Percentiles rank a stretch among this genome's conserved stretches.
phyloP scores from a whole-genome alignment of 2,113 vertebrate species.

The Dascyllus trimaculatus region DNA sequence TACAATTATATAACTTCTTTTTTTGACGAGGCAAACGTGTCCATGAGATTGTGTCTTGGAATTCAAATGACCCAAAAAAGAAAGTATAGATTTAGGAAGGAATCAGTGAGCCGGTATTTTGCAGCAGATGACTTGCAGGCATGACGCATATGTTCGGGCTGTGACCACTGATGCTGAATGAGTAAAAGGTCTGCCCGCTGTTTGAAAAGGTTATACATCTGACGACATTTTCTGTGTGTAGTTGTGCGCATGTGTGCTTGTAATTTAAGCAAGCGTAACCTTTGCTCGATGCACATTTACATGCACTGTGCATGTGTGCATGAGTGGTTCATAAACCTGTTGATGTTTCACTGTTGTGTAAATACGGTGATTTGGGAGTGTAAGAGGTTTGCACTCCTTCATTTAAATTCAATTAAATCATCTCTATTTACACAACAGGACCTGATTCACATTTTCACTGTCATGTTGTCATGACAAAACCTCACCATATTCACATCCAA shows the following conservation, averaged over 20 bases:
- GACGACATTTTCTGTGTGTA: constrained; percentile 39
- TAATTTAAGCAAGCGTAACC: constrained; percentile 39
- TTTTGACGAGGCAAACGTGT: too few species aligned
- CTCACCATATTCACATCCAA: background rate
- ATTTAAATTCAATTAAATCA: constrained; percentile 34
- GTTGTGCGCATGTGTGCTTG: background rate
- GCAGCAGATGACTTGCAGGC: constrained; percentile 21
- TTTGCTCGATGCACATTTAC: constrained; percentile 29
- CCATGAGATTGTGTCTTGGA: too few species aligned
- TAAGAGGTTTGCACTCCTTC: background rate
- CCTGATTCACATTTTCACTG: constrained; percentile 10
- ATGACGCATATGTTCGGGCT: constrained; percentile 12
- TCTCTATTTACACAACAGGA: constrained; percentile 20
- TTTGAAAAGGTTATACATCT: constrained; percentile 55
- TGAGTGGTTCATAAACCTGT: constrained; percentile 11
- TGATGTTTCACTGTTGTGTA: constrained; percentile 23
- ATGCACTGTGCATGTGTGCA: background rate
- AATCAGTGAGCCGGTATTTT: constrained; percentile 43
- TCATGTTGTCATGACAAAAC: constrained; percentile 18
- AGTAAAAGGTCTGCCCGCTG: constrained; percentile 35
- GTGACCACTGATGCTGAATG: constrained; percentile 47
- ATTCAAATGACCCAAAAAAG: background rate
- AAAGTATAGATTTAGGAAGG: background rate
- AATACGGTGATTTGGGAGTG: background rate
- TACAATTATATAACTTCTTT: too few species aligned